Conservation (phyloP, 53 echinoderm and acorn worm genomes). For the Zoroaster sp. region DNA sequence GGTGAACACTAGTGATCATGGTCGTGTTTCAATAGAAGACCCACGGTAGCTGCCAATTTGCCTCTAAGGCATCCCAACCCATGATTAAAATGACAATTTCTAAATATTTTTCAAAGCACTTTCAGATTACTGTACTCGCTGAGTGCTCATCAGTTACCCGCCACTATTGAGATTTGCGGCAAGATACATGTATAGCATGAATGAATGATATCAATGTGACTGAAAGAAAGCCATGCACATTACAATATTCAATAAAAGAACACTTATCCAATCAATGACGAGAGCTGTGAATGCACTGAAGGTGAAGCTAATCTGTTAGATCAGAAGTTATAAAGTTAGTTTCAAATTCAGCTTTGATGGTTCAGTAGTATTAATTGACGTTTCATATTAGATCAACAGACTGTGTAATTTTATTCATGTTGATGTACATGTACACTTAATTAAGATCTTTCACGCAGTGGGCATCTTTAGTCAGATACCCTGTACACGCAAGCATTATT, state of each 20-base stretch:
- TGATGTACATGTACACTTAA: no score
- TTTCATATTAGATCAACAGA: no score
- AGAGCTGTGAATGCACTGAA: no score
- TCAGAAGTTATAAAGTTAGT: no score
- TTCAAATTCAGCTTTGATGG: no score
- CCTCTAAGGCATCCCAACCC: background rate
- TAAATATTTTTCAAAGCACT: slow-evolving; percentile 2
- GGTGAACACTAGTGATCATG: background rate
- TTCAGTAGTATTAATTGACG: no score
- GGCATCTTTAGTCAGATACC: no score
- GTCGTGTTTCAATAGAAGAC: background rate
- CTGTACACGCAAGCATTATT: no score
- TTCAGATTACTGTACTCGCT: background rate
- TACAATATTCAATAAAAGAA: background rate
- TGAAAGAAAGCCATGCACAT: background rate
- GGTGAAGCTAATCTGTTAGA: no score
- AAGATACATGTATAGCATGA: background rate
- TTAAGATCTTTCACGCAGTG: no score
- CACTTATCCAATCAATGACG: background rate
- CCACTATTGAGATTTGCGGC: background rate
- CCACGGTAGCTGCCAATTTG: background rate
- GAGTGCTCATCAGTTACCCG: background rate
- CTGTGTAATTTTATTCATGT: no score
- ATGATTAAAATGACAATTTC: slow-evolving; percentile 4
- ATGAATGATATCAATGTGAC: background rate